Evolutionary conservation across 92 coral and sea anemone species (phyloP).

Genomic region (Muricea muricata): DNA sequence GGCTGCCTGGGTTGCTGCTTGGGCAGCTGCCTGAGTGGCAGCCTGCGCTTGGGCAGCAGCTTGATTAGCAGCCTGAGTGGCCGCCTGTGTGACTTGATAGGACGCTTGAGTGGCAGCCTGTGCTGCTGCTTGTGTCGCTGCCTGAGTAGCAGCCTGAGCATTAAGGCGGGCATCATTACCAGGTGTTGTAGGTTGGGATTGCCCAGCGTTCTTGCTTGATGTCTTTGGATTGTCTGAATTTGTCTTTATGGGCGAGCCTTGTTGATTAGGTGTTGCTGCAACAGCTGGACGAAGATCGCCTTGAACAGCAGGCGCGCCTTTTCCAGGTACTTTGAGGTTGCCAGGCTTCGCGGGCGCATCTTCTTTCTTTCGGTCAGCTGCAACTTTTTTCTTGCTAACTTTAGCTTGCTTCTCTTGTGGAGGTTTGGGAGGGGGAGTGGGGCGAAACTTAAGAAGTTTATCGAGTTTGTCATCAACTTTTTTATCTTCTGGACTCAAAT

Average conservation of each 20-base stretch:
- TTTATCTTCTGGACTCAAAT: neutral
- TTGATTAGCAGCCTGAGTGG: conserved; percentile 34
- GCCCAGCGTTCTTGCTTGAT: neutral
- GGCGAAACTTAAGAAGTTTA: conserved; percentile 19
- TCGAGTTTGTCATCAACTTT: neutral
- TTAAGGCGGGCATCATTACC: neutral
- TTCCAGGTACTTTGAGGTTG: neutral
- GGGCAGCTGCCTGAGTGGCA: conserved; percentile 28
- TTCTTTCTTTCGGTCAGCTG: conserved; percentile 1
- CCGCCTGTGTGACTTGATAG: conserved; percentile 16
- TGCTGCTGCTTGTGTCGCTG: neutral
- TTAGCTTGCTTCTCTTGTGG: neutral
- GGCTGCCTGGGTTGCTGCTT: conserved; percentile 44
- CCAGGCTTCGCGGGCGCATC: neutral
- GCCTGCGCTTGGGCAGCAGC: conserved; percentile 1
- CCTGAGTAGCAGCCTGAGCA: neutral
- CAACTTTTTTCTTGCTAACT: neutral
- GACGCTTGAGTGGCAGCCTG: conserved; percentile 4
- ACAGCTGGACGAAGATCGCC: neutral
- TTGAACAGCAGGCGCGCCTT: neutral
- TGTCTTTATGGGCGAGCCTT: conserved; percentile 3
- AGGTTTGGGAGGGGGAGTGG: conserved; percentile 3
- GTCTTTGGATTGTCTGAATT: neutral
- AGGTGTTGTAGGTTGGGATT: conserved; percentile 4
- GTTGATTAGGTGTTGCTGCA: neutral